These are phyloP conservation scores for Lepidochitona cinerea DNA, from an alignment of 2,888 invertebrate genomes.

Conservation along the genomic window DNA sequence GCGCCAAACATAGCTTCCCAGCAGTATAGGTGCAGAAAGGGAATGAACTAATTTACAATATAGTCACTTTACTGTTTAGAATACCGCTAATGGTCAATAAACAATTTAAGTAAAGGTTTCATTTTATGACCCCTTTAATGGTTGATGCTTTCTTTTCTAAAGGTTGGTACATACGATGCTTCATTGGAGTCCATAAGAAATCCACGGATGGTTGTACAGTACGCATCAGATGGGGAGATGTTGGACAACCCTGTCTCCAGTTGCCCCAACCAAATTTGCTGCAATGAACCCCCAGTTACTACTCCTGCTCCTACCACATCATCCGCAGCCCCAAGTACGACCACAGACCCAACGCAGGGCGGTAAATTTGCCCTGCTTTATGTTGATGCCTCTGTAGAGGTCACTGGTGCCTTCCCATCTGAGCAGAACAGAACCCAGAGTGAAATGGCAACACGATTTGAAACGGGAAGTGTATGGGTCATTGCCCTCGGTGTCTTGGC, in stretches of 20 bases:
- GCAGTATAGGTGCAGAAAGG: too few relatives aligned
- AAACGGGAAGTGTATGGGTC: conserved; percentile 78
- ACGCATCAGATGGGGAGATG: background rate
- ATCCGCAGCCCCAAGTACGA: conserved; percentile 9
- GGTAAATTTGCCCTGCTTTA: conserved; percentile 26
- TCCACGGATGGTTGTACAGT: background rate
- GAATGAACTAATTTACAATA: too few relatives aligned
- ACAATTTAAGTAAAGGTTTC: too few relatives aligned
- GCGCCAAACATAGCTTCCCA: too few relatives aligned
- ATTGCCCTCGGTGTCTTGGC: conserved; percentile 89
- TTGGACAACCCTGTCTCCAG: background rate
- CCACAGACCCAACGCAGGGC: conserved; percentile 30
- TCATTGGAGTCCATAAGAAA: background rate
- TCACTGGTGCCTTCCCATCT: conserved; percentile 47
- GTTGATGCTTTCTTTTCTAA: too few relatives aligned
- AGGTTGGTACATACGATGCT: background rate
- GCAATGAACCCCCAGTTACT: background rate
- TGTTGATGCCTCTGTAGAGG: conserved; percentile 44
- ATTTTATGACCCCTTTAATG: too few relatives aligned
- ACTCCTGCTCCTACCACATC: conserved; percentile 17
- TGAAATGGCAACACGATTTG: conserved; percentile 39
- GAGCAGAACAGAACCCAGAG: background rate
- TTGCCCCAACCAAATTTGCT: background rate
- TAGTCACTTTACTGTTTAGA: too few relatives aligned
- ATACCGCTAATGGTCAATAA: too few relatives aligned